Base-by-base conservation (phyloP, 2,888 invertebrate genomes). In the Dicycla oo region DNA sequence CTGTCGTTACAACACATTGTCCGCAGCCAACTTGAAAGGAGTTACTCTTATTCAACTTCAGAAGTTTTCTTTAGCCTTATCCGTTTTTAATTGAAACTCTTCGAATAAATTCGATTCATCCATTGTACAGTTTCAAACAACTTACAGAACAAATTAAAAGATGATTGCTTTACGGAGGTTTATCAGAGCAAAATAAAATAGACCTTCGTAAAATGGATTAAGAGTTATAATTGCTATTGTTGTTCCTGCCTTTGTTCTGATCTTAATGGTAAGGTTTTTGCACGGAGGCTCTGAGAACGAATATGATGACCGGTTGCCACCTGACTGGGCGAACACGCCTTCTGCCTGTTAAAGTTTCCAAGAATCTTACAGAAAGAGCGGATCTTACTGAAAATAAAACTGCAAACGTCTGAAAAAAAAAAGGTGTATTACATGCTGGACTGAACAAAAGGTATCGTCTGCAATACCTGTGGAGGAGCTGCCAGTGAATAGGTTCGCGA, bases 91-190 rank as follows among this genome's bases (percentile, higher is more conserved):
- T 73, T 75, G 68, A 69, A 81, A 72, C 61, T 51, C 64, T 80
- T 80, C 49, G 64, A 73, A 73, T 75, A 70, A 75, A 80, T 69
- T 81, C 67, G 65, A 83, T 80, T 81, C 58, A 66, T 70, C 72
- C 58, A 80, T 75, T 81, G 76, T 75, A 73, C 84, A 81, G 65
- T 83, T 80, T 65, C 56, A 18, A 65, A 80, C 68, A 80, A 73
- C 58, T 73, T 73, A 58, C 61, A 70, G 72, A 83, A 81, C 81
- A 80, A 81, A 83, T 83, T 83, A 81, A 81, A 81, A 80, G 84
- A 73, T 83, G 72, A 83, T 75, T 81, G 64, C 69, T 80, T 69
- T 45, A 38, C 38, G 10, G 11, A 69, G 51, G 64, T 65, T 30
- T 47, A 60, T 57, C 10, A n/a, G 34, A n/a, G 1, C 62, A 68